Evolutionary conservation across 2,797 vertebrate genomes (phyloP), one percentile per base, ranked within the genome.

Genomic region (Gambelia wislizenii): DNA sequence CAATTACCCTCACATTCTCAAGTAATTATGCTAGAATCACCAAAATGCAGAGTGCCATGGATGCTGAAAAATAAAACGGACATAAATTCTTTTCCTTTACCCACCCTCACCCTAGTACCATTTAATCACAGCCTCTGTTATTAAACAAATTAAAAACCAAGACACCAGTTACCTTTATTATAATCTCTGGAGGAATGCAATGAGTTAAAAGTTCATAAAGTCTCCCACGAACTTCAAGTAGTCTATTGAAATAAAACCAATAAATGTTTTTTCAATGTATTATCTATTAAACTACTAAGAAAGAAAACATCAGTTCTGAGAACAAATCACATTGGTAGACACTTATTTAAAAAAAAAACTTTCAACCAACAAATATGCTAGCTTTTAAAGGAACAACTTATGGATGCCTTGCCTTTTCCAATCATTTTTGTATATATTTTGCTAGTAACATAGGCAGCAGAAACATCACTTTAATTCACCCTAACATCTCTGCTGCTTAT

Each of bases 151-250:
- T 75, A 76, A 82, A 47, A 86, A 75, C 9, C 30, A 80, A 49
- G 1, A 91, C 52, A 2, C 52, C 27, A 54, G 49, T 94, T 97
- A 99, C 99, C 99, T 99, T 99, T 98, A 99, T 99, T 93, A 99
- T 98, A 85, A 99, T 96, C 42, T 99, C 99, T 88, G 98, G 97
- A 87, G 99, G 99, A 95, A 99, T 99, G 95, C 99, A 99, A 93
- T 99, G 99, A 83, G 98, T 99, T 92, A 99, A 95, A 84, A 99
- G 98, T 84, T 99, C 99, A 90, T 99, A 99, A 77, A 99, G 97
- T 47, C 98, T 96, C 74, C 98, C 98, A 89, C 98, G 98, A 75
- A 99, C 98, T 96, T 99, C 99, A 94, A 99, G 93, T 93, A 99
- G 97, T 94, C 99, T 99, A 91, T 77, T 95, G 81, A 69, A 92